Evolutionary conservation across 2,888 invertebrate species (phyloP).

Genomic region (Plemyria rubiginata): DNA sequence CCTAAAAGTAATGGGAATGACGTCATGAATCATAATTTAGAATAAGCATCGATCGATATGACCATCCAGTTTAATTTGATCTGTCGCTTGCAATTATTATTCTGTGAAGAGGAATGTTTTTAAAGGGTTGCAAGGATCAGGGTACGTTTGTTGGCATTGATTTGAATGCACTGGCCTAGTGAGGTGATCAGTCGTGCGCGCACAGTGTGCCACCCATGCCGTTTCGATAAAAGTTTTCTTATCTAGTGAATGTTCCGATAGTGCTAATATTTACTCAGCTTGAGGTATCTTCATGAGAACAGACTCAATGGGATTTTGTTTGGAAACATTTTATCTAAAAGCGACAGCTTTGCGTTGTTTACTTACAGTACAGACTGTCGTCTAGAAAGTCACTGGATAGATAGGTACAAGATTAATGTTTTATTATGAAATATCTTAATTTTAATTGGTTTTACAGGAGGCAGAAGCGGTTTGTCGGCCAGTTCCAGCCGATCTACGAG

Average conservation of each 20-base stretch:
- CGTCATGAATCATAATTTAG: conserved; percentile 69
- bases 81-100: conserved; percentile 56
- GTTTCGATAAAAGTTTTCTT: conserved; percentile 61
- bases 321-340: conserved; percentile 21
- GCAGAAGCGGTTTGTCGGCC: conserved; percentile 79
- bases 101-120: conserved; percentile 34
- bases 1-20: conserved; percentile 58
- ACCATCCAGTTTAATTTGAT: conserved; percentile 56
- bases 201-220: conserved; percentile 70
- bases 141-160: conserved; percentile 51
- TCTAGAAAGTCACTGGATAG: too few relatives aligned
- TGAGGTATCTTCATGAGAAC: conserved; percentile 47
- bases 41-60: conserved; percentile 63
- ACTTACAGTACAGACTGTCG: not conserved
- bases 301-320: conserved; percentile 34
- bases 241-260: conserved; percentile 56
- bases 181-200: conserved; percentile 59
- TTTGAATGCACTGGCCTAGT: conserved; percentile 50
- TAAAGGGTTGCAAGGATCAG: conserved; percentile 55
- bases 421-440: not conserved
- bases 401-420: too few relatives aligned
- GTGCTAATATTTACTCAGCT: conserved; percentile 59
- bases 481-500: conserved; percentile 86
- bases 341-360: conserved; percentile 2
- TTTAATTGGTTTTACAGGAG: conserved; percentile 55